Evolutionary conservation across 2,888 invertebrate species (phyloP), one percentile per base, ranked within the genome.

Genomic region (Drosophila merina): DNA sequence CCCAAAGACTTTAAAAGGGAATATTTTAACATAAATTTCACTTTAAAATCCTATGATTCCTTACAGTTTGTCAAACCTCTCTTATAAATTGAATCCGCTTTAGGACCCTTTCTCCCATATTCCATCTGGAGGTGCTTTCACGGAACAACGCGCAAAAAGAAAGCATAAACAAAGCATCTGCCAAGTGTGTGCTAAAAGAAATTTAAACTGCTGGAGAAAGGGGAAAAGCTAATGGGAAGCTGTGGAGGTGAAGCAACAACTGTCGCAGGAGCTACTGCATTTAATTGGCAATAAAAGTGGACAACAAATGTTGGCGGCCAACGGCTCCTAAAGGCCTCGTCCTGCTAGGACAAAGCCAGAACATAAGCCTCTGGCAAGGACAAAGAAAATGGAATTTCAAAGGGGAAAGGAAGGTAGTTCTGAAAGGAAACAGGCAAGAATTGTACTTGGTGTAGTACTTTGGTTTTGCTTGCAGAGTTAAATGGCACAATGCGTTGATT

Each of bases 281-380:
- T 88, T 87, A 86, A 88, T 88, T 87, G 79, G 59, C 79, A 80
- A 79, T 88, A 75, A 87, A 85, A 85, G 62, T 72, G 78, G 62
- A 58, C 76, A 83, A 58, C 72, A 74, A 84, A 78, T 74, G 72
- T 69, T 70, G 60, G 52, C 66, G 33, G 49, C 20, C 54, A 50
- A 31, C 12, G 48, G 20, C 26, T 12, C 42, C 25, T 30, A 36
- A 50, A 62, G 63, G 63, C 63, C 26, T 28, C 31, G 33, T 40
- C 36, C 14, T 42, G 56, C 14, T 40, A 60, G 45, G 50, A 58
- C 51, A 31, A 52, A 54, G 20, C 31, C 8, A 10, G 25, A 44
- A 25, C 44, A 25, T 5, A 20, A 47, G 45, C 49, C 12, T 10
- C 50, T 25, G 9, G 38, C 12, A 40, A 47, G 47, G 31, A 36